These are phyloP conservation scores for Dromococcyx pavoninus DNA, from an alignment of 2,797 vertebrate genomes.

Conservation along the genomic window DNA sequence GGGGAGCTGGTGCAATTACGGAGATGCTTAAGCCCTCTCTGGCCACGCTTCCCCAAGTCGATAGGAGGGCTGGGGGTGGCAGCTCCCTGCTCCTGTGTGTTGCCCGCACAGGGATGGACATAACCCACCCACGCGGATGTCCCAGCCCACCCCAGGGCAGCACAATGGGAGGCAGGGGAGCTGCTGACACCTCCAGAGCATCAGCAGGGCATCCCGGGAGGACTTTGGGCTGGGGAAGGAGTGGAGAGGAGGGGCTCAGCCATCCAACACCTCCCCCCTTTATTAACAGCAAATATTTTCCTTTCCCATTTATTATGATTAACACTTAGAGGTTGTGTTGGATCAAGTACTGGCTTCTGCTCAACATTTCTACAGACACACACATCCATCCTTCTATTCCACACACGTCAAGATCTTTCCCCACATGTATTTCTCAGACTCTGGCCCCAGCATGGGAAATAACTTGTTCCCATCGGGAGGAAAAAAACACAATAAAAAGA, in stretches of 20 bases:
- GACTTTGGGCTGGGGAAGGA: neutral
- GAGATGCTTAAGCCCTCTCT: neutral
- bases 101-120: accelerated
- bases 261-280: neutral
- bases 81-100: neutral
- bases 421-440: neutral
- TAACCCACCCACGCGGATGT: accelerated
- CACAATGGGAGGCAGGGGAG: neutral
- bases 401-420: neutral
- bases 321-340: neutral
- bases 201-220: neutral
- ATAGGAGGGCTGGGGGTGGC: neutral
- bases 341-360: neutral
- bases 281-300: neutral
- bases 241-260: neutral
- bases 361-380: neutral
- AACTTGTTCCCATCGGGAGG: no score
- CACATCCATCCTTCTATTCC: no score
- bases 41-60: accelerated
- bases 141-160: neutral
- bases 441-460: neutral
- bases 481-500: no score
- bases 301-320: neutral
- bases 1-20: slow-evolving; percentile 5
- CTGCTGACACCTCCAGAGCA: neutral